These are phyloP conservation scores for Apodemia zela DNA, from an alignment of 2,888 invertebrate species.

Conservation along the genomic window DNA sequence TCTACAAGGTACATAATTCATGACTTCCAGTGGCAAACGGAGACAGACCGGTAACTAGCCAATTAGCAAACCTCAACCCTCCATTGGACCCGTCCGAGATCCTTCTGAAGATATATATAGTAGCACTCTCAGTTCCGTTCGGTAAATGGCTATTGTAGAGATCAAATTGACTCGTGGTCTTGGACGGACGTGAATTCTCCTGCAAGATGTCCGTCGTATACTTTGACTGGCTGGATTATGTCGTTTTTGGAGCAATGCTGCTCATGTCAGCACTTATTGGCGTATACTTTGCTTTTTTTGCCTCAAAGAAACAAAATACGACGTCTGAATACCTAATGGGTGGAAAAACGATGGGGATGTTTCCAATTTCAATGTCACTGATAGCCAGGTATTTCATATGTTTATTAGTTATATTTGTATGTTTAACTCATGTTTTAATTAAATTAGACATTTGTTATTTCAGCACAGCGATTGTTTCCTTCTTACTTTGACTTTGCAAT, in stretches of 20 bases:
- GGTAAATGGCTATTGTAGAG: slow-evolving; percentile 21
- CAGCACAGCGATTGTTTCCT: no score
- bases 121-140: slow-evolving; percentile 20
- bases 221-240: slow-evolving; percentile 83
- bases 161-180: slow-evolving; percentile 27
- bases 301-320: slow-evolving; percentile 84
- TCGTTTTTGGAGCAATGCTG: slow-evolving; percentile 84
- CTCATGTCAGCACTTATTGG: slow-evolving; percentile 84
- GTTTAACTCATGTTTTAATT: no score
- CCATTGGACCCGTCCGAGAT: slow-evolving; percentile 31
- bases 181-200: slow-evolving; percentile 33
- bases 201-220: slow-evolving; percentile 54
- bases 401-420: no score
- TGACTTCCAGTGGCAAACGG: slow-evolving; percentile 12
- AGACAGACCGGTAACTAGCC: slow-evolving; percentile 29
- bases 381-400: slow-evolving; percentile 82
- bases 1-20: not conserved
- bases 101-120: slow-evolving; percentile 35
- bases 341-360: slow-evolving; percentile 88
- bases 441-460: no score
- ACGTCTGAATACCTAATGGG: slow-evolving; percentile 87
- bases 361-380: slow-evolving; percentile 88
- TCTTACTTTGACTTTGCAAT: no score
- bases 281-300: slow-evolving; percentile 86
- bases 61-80: slow-evolving; percentile 33